Base-by-base conservation (phyloP, 2,113 vertebrate species). In the Alethe castanea region DNA sequence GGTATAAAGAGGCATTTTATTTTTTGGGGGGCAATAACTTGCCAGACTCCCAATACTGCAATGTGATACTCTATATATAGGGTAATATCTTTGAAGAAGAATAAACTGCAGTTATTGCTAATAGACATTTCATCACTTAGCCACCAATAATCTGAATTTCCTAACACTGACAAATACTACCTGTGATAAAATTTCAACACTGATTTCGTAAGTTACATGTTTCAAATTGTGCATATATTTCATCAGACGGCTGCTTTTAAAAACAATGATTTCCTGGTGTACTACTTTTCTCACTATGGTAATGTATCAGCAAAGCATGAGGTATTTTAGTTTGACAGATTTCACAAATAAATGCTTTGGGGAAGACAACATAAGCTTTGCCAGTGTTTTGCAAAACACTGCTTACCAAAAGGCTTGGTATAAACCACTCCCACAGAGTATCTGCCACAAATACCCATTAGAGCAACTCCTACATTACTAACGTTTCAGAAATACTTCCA, bases 301-400 rank as follows among this genome's bases (percentile, higher is more conserved):
- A 91, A 85, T 33, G 12, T 18, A 95, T 40, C 81, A 86, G 90
- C 33, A 73, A 78, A 71, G 42, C 28, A 86, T 0, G 5, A 86
- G 36, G 73, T 88, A 89, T 84, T 96, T 92, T n/a, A 29, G 85
- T 85, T 86, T 95, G 95, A 95, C 79, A 94, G 61, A 70, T 90
- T 65, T 67, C 91, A 88, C 61, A 86, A 82, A 95, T 57, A 81
- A 91, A 91, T 47, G 81, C 85, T 87, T 88, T 88, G 77, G 2
- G 67, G 45, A 94, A 91, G 81, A 82, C 78, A 82, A 56, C 80
- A 33, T 19, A 80, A 91, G 76, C 60, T 93, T 60, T 69, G 79
- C 90, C 91, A 92, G 36, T 45, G 60, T 92, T 93, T 82, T 91
- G 70, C 64, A 94, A 93, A 96, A 91, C 72, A 83, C 35, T 44